Evolutionary conservation across 23 tunicate species (phyloP).

Genomic region (Halocynthia aurantium): DNA sequence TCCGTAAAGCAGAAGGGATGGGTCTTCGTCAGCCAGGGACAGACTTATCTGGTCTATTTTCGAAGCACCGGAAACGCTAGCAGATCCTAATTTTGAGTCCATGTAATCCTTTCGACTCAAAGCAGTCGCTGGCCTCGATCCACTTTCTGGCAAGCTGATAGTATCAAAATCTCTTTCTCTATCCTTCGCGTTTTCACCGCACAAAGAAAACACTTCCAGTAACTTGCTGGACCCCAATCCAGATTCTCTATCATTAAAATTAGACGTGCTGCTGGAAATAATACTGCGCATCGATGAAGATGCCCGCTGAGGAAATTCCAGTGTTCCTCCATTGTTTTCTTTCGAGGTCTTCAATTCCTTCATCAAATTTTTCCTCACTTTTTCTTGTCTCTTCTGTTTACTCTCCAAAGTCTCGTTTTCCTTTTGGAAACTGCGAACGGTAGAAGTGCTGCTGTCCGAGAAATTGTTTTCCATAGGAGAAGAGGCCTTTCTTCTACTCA

Average conservation of each 20-base stretch:
- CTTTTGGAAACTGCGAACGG: constrained; percentile 21
- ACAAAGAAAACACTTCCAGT: too few relatives aligned
- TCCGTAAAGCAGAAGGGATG: constrained; percentile 64
- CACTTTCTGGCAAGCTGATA: neutral
- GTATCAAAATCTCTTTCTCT: neutral
- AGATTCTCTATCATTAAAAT: too few relatives aligned
- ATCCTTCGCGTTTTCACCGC: too few relatives aligned
- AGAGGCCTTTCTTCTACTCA: constrained; percentile 10
- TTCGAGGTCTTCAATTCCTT: constrained; percentile 16
- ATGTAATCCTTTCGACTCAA: too few relatives aligned
- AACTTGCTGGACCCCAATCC: too few relatives aligned
- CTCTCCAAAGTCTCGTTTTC: constrained; percentile 1
- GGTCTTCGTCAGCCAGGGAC: constrained; percentile 68
- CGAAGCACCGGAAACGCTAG: neutral
- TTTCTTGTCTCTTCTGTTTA: constrained; percentile 13
- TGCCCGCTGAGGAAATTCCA: too few relatives aligned
- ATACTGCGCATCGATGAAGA: too few relatives aligned
- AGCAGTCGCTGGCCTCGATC: neutral
- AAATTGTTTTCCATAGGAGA: constrained; percentile 39
- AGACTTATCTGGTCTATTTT: constrained; percentile 46
- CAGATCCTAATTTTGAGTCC: too few relatives aligned
- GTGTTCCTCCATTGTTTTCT: too few relatives aligned
- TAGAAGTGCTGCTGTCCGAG: constrained; percentile 41
- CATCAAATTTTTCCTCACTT: constrained; percentile 11
- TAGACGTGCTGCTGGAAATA: too few relatives aligned